phyloP scores from a whole-genome alignment of 2,888 invertebrate genomes.

The Julus scanicus region DNA sequence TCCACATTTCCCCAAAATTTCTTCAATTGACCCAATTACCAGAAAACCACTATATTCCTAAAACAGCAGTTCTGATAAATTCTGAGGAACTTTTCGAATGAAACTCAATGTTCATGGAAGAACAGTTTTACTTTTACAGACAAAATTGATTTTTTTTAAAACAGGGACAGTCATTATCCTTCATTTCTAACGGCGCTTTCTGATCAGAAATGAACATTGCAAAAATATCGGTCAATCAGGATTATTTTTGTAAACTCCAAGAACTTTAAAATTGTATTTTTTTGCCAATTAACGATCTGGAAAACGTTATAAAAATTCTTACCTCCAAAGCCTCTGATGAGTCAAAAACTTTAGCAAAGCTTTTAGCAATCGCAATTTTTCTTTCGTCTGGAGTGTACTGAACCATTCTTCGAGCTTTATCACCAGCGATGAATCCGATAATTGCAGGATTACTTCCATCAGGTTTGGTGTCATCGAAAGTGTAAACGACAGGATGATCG shows the following conservation, averaged over 20 bases:
- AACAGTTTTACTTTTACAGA: too few species aligned
- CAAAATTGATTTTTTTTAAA: too few species aligned
- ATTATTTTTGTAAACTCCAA: not conserved
- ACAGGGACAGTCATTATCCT: too few species aligned
- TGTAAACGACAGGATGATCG: conserved; percentile 61
- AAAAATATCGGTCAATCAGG: not conserved
- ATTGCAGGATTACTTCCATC: conserved; percentile 62
- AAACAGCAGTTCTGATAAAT: too few species aligned
- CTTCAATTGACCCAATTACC: too few species aligned
- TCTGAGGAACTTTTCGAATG: too few species aligned
- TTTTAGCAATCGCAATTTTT: conserved; percentile 60
- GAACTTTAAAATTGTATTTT: too few species aligned
- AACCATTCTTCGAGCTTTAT: conserved; percentile 61
- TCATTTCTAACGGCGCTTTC: not conserved
- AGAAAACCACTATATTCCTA: too few species aligned
- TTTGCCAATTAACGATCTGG: too few species aligned
- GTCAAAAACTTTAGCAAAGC: conserved; percentile 63
- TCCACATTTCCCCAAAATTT: not conserved
- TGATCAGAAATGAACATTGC: not conserved
- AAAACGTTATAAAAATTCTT: conserved; percentile 48
- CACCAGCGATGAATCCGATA: conserved; percentile 63
- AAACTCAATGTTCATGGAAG: too few species aligned
- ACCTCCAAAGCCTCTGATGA: conserved; percentile 62
- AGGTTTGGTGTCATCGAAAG: conserved; percentile 62
- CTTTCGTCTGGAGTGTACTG: conserved; percentile 62